Evolutionary conservation across 2,888 invertebrate species (phyloP).

Genomic region (Belgica antarctica): DNA sequence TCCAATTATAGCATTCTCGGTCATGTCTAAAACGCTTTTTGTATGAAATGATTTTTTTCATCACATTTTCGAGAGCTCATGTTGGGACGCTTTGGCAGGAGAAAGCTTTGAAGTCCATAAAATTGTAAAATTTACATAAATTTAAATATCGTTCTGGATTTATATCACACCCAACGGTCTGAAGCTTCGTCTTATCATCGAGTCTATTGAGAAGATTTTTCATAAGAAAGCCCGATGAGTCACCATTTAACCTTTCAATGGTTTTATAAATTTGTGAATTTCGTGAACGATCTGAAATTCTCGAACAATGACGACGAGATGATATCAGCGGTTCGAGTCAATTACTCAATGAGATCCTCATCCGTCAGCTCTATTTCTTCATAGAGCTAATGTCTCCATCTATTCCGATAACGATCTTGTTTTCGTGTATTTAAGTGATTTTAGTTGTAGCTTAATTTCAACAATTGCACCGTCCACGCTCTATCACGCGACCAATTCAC

Average conservation of each 20-base stretch:
- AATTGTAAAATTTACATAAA: constrained; percentile 1
- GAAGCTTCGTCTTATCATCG: not conserved
- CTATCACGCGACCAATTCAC: constrained; percentile 26
- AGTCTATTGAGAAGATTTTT: not conserved
- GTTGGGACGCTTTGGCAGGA: not conserved
- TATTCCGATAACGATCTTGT: constrained; percentile 14
- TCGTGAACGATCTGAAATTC: constrained; percentile 10
- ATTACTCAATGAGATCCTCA: not conserved
- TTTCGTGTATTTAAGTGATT: not conserved
- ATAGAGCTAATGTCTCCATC: constrained; percentile 7
- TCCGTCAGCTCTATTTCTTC: not conserved
- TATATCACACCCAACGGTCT: not conserved
- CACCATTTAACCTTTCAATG: constrained; percentile 11
- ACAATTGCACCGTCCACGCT: constrained; percentile 8
- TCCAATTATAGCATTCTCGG: not conserved
- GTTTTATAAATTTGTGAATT: no score
- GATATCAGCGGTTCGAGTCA: not conserved
- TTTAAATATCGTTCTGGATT: not conserved
- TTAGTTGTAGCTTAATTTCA: constrained; percentile 6
- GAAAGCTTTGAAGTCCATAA: not conserved
- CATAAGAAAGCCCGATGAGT: constrained; percentile 9
- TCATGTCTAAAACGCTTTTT: no score
- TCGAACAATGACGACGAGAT: constrained; percentile 5
- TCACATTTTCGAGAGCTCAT: not conserved
- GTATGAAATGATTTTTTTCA: no score